Evolutionary conservation across 2,797 vertebrate species (phyloP), one percentile per base, ranked within the genome.

Genomic region (Melanotaenia maccullochi): DNA sequence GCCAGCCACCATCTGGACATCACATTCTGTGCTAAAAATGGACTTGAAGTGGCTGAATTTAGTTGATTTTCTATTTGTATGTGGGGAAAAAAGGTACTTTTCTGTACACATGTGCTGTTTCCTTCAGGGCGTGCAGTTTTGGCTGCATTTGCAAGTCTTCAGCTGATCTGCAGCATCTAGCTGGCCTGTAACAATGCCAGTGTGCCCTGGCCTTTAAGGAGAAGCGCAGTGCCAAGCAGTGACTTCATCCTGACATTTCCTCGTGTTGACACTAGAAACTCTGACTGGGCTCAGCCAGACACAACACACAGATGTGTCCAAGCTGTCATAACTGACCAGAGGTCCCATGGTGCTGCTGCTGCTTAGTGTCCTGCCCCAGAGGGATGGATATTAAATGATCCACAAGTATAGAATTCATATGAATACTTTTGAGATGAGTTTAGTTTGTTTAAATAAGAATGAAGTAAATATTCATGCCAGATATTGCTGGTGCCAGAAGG

Each of bases 181-280:
- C 75, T 44, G 64, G 63, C 55, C 52, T 42, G 60, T 68, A 83
- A 62, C 82, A 76, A 64, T 77, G 81, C 71, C 42, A 8, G 58
- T 28, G 22, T 56, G 58, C 61, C 51, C 70, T 47, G 70, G 74
- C 73, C 65, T 84, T 76, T 79, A 81, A 87, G 68, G 56, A 76
- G 70, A 65, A 57, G 44, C 51, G 44, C 65, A 40, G 60, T 79
- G 85, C 83, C 84, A 90, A 85, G 63, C 25, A 65, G 62, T 87
- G 90, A 86, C 84, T 90, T 90, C 73, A 90, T 77, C 60, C 73
- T 85, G 90, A 90, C 85, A 83, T 89, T 90, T 90, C 71, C 75
- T 64, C 51, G 60, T 88, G 84, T 90, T 90, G 86, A 90, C 83
- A 87, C 73, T 73, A 77, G 82, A 90, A 79, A 79, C 82, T 72